phyloP scores from a whole-genome alignment of 2,113 vertebrate species.

The Camelus dromedarius region DNA sequence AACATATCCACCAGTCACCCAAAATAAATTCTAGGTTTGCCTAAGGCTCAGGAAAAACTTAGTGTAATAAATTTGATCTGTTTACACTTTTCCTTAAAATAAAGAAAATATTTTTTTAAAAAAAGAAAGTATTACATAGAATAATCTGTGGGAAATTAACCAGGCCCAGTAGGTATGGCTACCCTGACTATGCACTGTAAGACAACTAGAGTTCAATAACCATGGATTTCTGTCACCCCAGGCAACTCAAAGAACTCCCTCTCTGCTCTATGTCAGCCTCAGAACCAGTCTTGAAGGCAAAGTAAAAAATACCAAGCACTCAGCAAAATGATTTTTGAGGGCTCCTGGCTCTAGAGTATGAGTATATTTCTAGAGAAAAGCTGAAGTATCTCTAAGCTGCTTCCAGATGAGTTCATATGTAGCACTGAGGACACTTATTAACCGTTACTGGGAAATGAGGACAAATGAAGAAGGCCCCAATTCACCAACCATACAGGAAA shows the following conservation, averaged over 20 bases:
- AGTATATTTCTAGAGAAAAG: not conserved
- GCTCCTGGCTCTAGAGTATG: not conserved
- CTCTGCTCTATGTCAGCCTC: not conserved
- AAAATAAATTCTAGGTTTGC: constrained; percentile 36
- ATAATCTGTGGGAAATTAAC: not conserved
- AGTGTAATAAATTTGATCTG: not conserved
- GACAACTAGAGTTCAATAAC: not conserved
- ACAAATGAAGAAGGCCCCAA: not conserved
- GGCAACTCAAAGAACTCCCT: not conserved
- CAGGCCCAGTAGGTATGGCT: not conserved
- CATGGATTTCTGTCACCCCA: not conserved
- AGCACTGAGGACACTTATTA: not conserved
- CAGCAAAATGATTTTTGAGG: not conserved
- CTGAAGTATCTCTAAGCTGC: not conserved
- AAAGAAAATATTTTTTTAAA: not conserved
- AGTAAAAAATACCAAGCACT: not conserved
- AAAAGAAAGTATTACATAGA: not conserved
- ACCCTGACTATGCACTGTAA: not conserved
- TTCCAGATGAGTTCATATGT: not conserved
- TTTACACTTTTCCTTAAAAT: not conserved
- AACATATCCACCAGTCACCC: not conserved
- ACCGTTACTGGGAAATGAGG: not conserved
- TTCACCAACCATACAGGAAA: not conserved
- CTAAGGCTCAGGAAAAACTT: not conserved
- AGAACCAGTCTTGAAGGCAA: not conserved